phyloP scores from a whole-genome alignment of 2,797 vertebrate genomes.

The Knipowitschia caucasica region DNA sequence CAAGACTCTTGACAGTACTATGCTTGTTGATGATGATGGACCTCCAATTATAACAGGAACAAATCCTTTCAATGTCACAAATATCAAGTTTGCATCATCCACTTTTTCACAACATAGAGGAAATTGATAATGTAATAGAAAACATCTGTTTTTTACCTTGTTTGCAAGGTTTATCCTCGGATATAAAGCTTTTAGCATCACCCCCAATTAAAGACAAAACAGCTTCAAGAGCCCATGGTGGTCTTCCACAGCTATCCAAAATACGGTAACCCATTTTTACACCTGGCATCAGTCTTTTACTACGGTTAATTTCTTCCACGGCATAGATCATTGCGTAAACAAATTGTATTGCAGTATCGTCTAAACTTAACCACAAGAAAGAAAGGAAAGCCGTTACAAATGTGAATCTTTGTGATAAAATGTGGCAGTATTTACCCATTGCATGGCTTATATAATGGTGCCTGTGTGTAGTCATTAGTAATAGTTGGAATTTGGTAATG shows the following conservation, averaged over 20 bases:
- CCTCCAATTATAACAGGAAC: conserved; percentile 70
- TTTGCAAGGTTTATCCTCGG: neutral
- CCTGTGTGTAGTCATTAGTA: conserved; percentile 48
- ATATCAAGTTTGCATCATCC: neutral
- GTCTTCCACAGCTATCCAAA: conserved; percentile 54
- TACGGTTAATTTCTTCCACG: conserved; percentile 70
- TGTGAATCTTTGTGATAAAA: neutral
- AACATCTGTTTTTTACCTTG: neutral
- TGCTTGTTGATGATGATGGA: conserved; percentile 59
- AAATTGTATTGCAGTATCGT: conserved; percentile 64
- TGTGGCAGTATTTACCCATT: conserved; percentile 51
- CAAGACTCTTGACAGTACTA: conserved; percentile 61
- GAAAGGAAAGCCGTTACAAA: conserved; percentile 8
- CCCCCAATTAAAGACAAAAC: conserved; percentile 58
- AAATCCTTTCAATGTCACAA: neutral
- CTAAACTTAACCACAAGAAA: conserved; percentile 64
- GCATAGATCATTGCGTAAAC: conserved; percentile 72
- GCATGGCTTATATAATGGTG: conserved; percentile 53
- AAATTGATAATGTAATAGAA: no score
- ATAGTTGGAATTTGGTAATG: conserved; percentile 43
- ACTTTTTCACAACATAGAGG: neutral
- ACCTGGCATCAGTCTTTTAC: conserved; percentile 54
- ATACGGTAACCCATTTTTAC: conserved; percentile 66
- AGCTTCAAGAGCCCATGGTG: conserved; percentile 47
- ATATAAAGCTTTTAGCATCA: conserved; percentile 40